Evolutionary conservation across 2,113 vertebrate genomes (phyloP).

Genomic region (Gobio gobio): DNA sequence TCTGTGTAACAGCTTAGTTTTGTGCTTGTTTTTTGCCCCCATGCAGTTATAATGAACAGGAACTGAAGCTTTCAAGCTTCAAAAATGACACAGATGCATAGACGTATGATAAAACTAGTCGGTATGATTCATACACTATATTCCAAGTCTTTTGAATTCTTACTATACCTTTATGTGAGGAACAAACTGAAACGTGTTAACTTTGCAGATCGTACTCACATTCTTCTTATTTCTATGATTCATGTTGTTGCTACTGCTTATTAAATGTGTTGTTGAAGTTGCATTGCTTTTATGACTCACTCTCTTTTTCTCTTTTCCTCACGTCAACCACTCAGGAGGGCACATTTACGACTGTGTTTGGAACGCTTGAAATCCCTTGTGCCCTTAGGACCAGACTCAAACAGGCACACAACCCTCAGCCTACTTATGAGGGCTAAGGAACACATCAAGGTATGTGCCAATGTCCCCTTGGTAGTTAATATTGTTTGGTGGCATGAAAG

Average conservation of each 20-base stretch:
- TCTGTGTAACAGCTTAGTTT: neutral
- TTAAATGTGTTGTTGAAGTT: neutral
- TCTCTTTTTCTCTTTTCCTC: neutral
- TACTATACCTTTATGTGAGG: neutral
- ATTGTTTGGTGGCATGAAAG: neutral
- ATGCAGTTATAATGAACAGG: neutral
- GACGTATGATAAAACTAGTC: neutral
- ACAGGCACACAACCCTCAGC: constrained; percentile 91
- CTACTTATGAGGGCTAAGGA: constrained; percentile 90
- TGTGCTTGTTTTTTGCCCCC: neutral
- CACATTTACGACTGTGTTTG: constrained; percentile 90
- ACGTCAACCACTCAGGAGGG: constrained; percentile 76
- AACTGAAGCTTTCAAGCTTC: neutral
- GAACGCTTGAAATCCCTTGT: constrained; percentile 93
- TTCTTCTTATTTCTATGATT: neutral
- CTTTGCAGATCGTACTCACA: neutral
- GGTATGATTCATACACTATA: neutral
- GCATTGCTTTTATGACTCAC: neutral
- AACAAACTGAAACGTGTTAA: neutral
- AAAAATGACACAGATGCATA: neutral
- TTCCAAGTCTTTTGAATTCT: neutral
- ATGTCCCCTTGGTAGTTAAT: neutral
- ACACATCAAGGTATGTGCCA: constrained; percentile 87
- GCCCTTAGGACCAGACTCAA: constrained; percentile 85
- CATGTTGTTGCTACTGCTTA: neutral